Evolutionary conservation across 1,140 invertebrate genomes (phyloP).

Genomic region (Drosophila rufa): DNA sequence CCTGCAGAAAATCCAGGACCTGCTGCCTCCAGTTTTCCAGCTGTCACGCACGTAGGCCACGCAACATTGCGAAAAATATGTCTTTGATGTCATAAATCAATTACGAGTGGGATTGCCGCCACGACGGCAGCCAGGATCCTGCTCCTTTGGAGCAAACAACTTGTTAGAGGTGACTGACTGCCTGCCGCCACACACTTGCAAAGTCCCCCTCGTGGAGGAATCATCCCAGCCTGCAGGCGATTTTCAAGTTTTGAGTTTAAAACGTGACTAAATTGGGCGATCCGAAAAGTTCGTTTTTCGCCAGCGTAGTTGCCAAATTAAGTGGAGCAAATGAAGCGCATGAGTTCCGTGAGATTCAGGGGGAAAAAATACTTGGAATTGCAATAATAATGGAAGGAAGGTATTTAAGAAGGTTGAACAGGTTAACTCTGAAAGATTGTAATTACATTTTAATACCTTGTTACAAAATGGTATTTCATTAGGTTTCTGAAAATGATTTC

Average conservation of each 20-base stretch:
- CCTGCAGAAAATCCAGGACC: conserved; percentile 7
- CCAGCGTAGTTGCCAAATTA: conserved; percentile 32
- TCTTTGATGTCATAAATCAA: conserved; percentile 85
- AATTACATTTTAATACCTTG: too few species aligned
- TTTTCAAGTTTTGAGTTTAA: conserved; percentile 68
- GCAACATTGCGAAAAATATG: conserved; percentile 85
- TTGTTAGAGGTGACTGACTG: conserved; percentile 52
- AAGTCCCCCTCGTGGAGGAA: not conserved
- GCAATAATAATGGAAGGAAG: not conserved
- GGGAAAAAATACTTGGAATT: too few species aligned
- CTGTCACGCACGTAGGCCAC: conserved; percentile 84
- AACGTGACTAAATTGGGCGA: conserved; percentile 67
- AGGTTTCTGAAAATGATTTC: too few species aligned
- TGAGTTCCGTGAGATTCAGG: conserved; percentile 22
- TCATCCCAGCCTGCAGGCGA: not conserved
- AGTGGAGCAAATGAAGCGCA: conserved; percentile 60
- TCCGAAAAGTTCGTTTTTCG: not conserved
- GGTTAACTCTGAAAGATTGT: too few species aligned
- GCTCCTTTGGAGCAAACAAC: conserved; percentile 71
- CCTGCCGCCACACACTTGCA: conserved; percentile 1
- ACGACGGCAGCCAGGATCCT: conserved; percentile 15
- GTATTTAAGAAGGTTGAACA: not conserved
- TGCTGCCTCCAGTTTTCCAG: conserved; percentile 38
- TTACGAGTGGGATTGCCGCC: conserved; percentile 73
- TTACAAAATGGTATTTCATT: too few species aligned